A percentile compares a stretch with the other conserved stretches of the same genome.
Evolutionary conservation across 2,797 vertebrate genomes (phyloP).

Genomic region (Chaenodraco wilsoni): DNA sequence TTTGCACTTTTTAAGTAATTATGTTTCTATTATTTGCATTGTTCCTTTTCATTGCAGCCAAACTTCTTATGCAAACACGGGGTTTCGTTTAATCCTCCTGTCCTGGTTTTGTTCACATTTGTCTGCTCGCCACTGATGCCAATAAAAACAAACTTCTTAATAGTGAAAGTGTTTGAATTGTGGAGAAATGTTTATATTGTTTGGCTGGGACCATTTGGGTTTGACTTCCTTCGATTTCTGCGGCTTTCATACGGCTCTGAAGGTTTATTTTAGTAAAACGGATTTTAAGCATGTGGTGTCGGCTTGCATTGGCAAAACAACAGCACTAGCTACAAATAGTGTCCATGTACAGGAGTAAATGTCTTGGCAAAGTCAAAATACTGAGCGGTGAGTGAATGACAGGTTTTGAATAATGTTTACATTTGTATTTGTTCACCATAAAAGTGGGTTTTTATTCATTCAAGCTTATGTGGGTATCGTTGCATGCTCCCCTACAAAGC

Average conservation of each 20-base stretch:
- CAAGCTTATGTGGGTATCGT: too few relatives aligned
- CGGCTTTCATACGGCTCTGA: not conserved
- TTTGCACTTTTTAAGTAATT: slow-evolving; percentile 63
- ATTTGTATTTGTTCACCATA: not conserved
- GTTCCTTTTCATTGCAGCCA: slow-evolving; percentile 43
- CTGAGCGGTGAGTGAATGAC: not conserved
- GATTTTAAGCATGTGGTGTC: not conserved
- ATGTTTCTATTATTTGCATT: not conserved
- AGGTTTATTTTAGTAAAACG: not conserved
- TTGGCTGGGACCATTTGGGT: not conserved
- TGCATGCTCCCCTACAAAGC: too few relatives aligned
- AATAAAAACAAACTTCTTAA: slow-evolving; percentile 74
- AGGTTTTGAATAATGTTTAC: not conserved
- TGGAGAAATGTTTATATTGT: not conserved
- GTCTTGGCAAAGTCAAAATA: not conserved
- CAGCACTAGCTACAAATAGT: not conserved
- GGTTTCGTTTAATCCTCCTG: slow-evolving; percentile 29
- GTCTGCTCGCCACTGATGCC: slow-evolving; percentile 67
- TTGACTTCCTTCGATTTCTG: not conserved
- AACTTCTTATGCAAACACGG: slow-evolving; percentile 65
- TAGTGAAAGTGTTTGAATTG: slow-evolving; percentile 16
- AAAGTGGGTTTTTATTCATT: not conserved
- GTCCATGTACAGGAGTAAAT: not conserved
- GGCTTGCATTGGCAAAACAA: not conserved
- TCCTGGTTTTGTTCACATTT: slow-evolving; percentile 46